Conservation (phyloP, 2,113 vertebrate species). For the Salvelinus fontinalis region DNA sequence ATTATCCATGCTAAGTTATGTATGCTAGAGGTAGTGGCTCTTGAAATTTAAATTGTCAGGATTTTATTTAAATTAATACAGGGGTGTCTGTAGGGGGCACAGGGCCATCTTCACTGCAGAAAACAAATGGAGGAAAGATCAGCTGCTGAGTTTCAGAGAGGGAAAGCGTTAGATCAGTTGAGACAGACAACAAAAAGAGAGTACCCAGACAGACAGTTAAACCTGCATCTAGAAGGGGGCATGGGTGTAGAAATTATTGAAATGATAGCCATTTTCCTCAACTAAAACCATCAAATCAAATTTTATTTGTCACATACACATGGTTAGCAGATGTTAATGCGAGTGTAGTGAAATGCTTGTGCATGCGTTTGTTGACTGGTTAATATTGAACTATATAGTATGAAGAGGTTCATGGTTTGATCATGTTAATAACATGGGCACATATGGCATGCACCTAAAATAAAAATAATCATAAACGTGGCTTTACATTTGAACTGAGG, state of each 20-base stretch:
- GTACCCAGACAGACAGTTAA: background rate
- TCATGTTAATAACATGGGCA: background rate
- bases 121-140: background rate
- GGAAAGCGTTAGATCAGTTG: background rate
- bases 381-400: background rate
- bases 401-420: background rate
- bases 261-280: background rate
- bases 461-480: no score
- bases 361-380: background rate
- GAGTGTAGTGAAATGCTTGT: no score
- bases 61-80: background rate
- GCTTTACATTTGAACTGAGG: background rate
- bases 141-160: background rate
- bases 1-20: background rate
- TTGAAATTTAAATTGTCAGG: background rate
- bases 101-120: slow-evolving; percentile 7
- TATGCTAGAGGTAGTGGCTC: background rate
- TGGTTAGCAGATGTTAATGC: no score
- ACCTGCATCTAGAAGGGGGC: background rate
- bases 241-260: background rate
- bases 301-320: no score
- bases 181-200: background rate
- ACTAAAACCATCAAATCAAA: background rate
- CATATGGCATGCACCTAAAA: background rate
- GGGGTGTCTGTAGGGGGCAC: slow-evolving; percentile 27